Evolutionary conservation across 2,113 vertebrate species (phyloP), one percentile per base, ranked within the genome.

Genomic region (Sander lucioperca): DNA sequence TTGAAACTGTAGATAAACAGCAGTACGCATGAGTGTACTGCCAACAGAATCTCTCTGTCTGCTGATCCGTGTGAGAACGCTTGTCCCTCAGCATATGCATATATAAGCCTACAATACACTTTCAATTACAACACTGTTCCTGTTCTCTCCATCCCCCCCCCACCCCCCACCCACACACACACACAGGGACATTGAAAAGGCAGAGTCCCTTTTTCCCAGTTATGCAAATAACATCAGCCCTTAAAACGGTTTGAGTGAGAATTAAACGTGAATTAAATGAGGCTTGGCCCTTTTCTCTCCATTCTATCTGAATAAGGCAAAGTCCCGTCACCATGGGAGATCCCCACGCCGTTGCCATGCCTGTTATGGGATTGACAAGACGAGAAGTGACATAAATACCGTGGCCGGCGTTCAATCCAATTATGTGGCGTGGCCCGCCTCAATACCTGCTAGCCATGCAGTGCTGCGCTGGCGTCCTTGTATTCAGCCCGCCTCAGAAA

Each of bases 321-420:
- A 90, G 88, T 91, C 82, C 88, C 87, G 96, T 96, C 96, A 84
- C 93, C 95, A 95, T 95, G 93, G 94, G 91, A 92, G 91, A 93
- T 92, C 94, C 94, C 92, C 91, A 95, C 96, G 96, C 96, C 94
- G 95, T 96, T 96, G 96, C 96, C 94, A 96, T 92, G 97, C 96
- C 96, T 96, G 97, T 97, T 97, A 96, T 97, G 96, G 95, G 94
- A 95, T 95, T 99, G 98, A 99, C 95, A 96, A 99, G 95, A 99
- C 97, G 96, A 94, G 97, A 99, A 97, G 97, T 99, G 98, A 99
- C 98, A 98, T 95, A 98, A 98, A 98, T 97, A 97, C 98, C 95
- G 93, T 94, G 96, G 97, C 96, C 95, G 88, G 92, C 94, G 96
- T 97, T 97, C 97, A 99, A 98, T 99, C 98, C 97, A 96, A 99